A percentile compares a stretch with the other conserved stretches of the same genome.
phyloP scores from a whole-genome alignment of 53 echinoderm and acorn worm genomes.

The Paelopatides confundens region DNA sequence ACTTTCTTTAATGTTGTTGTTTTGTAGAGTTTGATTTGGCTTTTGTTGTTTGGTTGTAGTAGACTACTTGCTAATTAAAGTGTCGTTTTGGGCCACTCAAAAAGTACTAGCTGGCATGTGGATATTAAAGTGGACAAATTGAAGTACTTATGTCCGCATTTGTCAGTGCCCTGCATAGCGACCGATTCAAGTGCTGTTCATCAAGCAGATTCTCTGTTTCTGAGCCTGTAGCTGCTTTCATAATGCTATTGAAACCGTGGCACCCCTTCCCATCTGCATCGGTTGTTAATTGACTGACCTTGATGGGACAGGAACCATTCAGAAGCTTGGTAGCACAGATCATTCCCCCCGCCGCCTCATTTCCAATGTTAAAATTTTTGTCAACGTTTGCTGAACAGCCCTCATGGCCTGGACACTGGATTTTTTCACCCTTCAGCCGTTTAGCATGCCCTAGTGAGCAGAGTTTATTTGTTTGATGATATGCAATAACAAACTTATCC shows the following conservation, averaged over 20 bases:
- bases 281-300: conserved; percentile 24
- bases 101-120: too few relatives aligned
- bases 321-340: neutral
- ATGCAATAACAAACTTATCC: conserved; percentile 9
- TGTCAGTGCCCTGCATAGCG: neutral
- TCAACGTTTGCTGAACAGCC: neutral
- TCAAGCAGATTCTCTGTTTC: neutral
- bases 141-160: too few relatives aligned
- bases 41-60: too few relatives aligned
- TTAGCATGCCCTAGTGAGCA: neutral
- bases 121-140: too few relatives aligned
- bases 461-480: conserved; percentile 52
- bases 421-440: neutral
- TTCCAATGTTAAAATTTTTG: neutral
- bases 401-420: conserved; percentile 4
- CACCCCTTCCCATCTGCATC: conserved; percentile 31
- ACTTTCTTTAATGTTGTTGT: too few relatives aligned
- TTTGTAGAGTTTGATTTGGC: too few relatives aligned
- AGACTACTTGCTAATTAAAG: too few relatives aligned
- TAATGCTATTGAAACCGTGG: conserved; percentile 18
- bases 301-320: neutral
- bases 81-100: too few relatives aligned
- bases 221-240: neutral
- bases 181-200: conserved; percentile 27
- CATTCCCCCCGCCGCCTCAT: conserved; percentile 26